Evolutionary conservation across 2,113 vertebrate genomes (phyloP), one percentile per base, ranked within the genome.

Genomic region (Brachyistius frenatus): DNA sequence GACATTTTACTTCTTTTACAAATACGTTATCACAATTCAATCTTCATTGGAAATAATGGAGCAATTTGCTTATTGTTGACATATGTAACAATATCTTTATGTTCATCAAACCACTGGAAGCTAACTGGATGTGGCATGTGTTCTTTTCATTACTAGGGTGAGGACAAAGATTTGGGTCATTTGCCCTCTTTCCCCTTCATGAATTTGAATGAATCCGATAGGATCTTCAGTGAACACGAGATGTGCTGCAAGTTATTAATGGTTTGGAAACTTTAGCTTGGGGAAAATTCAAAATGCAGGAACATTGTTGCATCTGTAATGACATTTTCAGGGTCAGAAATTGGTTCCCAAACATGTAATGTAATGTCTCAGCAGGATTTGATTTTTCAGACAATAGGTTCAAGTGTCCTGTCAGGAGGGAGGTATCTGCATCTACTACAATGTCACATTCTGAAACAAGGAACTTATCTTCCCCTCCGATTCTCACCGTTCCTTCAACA

Each of bases 401-500:
- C 52, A 69, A 47, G 50, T 3, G 16, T 65, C 39, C n/a, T 49
- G 23, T 66, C 32, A 69, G n/a, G 16, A 74, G 30, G 23, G 23
- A 15, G 4, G 39, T 32, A 36, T 53, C n/a, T 14, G 0, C 5
- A 36, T 66, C 30, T 71, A 36, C 5, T 32, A 47, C 53, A 74
- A 60, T 37, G 50, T 76, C 41, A 44, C 14, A 44, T 74, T 79
- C 7, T 53, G 30, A 67, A 69, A 77, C 3, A 3, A 49, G 46
- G 66, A 47, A 66, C 32, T 14, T 31, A 9, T 70, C 41, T 75
- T 37, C 23, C 13, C n/a, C 41, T 73, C n/a, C 68, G 37, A 33
- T 67, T 76, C 93, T 92, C 91, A 98, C 97, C 96, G 96, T 93
- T 98, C 97, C 93, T 97, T 94, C 77, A 99, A 93, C 90, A 99